These are phyloP conservation scores for Agrochola macilenta DNA, from an alignment of 2,888 invertebrate genomes.

Conservation along the genomic window DNA sequence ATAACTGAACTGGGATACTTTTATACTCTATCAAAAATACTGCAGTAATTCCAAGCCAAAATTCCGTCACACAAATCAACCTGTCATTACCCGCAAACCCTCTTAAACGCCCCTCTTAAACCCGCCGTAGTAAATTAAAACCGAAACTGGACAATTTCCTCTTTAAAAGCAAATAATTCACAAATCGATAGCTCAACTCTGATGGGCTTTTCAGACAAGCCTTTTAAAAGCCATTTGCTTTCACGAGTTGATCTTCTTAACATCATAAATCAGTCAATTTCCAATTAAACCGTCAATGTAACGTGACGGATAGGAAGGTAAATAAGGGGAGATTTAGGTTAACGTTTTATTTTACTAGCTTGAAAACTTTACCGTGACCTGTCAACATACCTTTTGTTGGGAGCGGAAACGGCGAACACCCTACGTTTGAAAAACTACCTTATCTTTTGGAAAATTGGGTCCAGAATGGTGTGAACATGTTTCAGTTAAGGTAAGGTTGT, in stretches of 20 bases:
- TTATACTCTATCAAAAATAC: not conserved
- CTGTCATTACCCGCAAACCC: conserved; percentile 39
- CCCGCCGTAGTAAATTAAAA: conserved; percentile 47
- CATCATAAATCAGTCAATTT: conserved; percentile 68
- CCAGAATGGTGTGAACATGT: conserved; percentile 26
- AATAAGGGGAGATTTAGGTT: conserved; percentile 70
- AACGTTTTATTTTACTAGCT: conserved; percentile 69
- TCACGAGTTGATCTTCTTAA: conserved; percentile 56
- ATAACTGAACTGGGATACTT: not conserved
- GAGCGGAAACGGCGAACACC: conserved; percentile 41
- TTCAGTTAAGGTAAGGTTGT: conserved; percentile 37
- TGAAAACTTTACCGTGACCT: conserved; percentile 70
- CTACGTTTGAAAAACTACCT: conserved; percentile 22
- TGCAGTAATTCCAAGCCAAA: conserved; percentile 9
- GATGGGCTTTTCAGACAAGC: conserved; percentile 53
- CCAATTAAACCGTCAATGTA: conserved; percentile 69
- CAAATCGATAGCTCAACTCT: conserved; percentile 12
- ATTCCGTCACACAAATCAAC: conserved; percentile 52
- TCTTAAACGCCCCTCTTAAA: conserved; percentile 16
- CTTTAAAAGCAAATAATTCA: conserved; percentile 28
- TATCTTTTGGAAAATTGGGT: conserved; percentile 31
- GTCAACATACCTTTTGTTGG: conserved; percentile 68
- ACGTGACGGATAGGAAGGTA: conserved; percentile 63
- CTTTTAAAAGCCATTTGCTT: conserved; percentile 61
- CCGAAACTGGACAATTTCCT: conserved; percentile 44